phyloP scores from a whole-genome alignment of 2,113 vertebrate species.

The Ptyas mucosa region DNA sequence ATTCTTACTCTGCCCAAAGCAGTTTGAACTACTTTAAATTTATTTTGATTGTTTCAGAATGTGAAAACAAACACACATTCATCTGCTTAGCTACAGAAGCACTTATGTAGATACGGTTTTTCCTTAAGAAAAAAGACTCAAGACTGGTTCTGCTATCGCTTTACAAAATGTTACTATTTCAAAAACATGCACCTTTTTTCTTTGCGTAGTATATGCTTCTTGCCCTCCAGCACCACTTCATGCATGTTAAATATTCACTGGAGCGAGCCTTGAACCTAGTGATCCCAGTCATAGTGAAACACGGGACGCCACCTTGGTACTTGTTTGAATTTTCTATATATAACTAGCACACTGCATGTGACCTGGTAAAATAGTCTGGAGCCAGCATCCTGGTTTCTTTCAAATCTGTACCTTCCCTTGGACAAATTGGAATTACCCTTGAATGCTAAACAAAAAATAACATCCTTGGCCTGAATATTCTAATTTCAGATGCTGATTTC shows the following conservation, averaged over 20 bases:
- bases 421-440: neutral
- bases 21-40: neutral
- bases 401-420: neutral
- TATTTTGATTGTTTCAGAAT: constrained; percentile 2
- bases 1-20: neutral
- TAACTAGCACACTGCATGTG: neutral
- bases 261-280: neutral
- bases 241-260: neutral
- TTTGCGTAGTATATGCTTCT: neutral
- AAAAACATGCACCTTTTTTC: neutral
- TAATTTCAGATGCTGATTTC: neutral
- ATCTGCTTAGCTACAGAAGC: neutral
- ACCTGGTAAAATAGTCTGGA: neutral
- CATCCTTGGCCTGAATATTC: neutral
- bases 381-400: neutral
- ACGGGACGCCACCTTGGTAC: no score
- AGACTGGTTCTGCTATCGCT: neutral
- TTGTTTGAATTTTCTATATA: neutral
- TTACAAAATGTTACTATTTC: neutral
- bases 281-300: neutral
- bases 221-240: neutral
- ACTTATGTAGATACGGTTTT: neutral
- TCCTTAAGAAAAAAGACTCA: neutral
- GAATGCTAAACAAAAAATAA: neutral
- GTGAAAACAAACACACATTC: neutral